Evolutionary conservation across 2,888 invertebrate species (phyloP), one percentile per base, ranked within the genome.

Genomic region (Xanthia icteritia): DNA sequence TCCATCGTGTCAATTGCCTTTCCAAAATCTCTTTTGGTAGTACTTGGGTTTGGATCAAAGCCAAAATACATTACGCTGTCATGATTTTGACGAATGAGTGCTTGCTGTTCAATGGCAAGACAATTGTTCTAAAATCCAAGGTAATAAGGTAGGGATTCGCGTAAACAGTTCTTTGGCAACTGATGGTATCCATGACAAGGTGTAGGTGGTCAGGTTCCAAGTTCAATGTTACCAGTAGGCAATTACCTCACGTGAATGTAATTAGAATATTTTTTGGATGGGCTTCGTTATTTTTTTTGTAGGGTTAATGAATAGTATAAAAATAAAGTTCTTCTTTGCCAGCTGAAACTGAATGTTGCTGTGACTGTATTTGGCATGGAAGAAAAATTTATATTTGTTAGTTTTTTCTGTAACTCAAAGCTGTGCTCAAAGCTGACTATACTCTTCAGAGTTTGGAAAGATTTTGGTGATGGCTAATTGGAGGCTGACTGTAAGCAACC

Each of bases 171-270:
- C 9, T 81, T 83, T 85, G 86, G 83, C 83, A 79, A 66, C 68
- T 54, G 66, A 73, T 71, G 73, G 42, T 64, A 68, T 65, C 42
- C 66, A 73, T 71, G 76, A 79, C 71, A 71, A 76, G 82, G 84
- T 76, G 81, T 76, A 80, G 80, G 83, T 92, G 92, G 89, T 91
- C 91, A 88, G 88, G 86, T 90, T 89, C 89, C 95, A 95, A 95
- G 95, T 95, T 95, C 95, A 95, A 95, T 95, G 95, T 92, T 94
- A 87, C 76, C 70, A 65, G 90, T 94, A 51, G 51, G 51, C 9
- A 94, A 94, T 95, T 94, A 93, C 89, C 90, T 90, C 88, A 90
- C 91, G 86, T 89, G 83, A 77, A 84, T 80, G 90, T 91, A 92
- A 94, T 93, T 94, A 94, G 91, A 90, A 81, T 86, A 72, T 61